Conservation (phyloP, 1,140 invertebrate species). For the Chelonus insularis region DNA sequence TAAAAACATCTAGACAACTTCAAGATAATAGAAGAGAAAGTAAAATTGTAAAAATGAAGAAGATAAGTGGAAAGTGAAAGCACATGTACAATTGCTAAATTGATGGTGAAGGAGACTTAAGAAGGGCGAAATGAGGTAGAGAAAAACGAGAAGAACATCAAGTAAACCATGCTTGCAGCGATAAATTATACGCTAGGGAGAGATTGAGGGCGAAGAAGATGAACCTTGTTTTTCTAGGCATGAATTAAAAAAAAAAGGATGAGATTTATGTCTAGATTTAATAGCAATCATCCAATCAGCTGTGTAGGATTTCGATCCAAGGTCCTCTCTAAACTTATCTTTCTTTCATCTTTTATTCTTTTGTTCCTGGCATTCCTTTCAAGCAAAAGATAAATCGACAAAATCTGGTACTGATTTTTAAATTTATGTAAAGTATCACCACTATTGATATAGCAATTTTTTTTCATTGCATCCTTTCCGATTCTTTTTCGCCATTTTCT, state of each 20-base stretch:
- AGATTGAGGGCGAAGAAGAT: slow-evolving; percentile 15
- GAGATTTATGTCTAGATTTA: slow-evolving; percentile 46
- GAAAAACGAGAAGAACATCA: slow-evolving; percentile 25
- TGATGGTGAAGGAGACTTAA: slow-evolving; percentile 32
- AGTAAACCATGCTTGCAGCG: not conserved
- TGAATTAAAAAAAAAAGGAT: slow-evolving; percentile 36
- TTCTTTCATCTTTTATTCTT: not conserved
- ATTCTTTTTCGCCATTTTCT: too few relatives aligned
- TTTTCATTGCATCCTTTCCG: too few relatives aligned
- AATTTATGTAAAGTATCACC: too few relatives aligned
- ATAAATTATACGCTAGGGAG: slow-evolving; percentile 25
- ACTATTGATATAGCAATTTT: too few relatives aligned
- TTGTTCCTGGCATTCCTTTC: too few relatives aligned
- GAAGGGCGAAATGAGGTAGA: slow-evolving; percentile 23
- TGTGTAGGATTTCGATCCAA: not conserved
- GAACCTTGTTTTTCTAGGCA: slow-evolving; percentile 35
- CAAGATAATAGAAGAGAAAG: too few relatives aligned
- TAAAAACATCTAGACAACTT: too few relatives aligned
- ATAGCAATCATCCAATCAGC: slow-evolving; percentile 37
- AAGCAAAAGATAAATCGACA: too few relatives aligned
- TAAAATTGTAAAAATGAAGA: not conserved
- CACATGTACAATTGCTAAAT: slow-evolving; percentile 31
- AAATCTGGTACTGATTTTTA: too few relatives aligned
- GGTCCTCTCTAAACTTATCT: not conserved
- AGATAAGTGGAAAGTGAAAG: not conserved